Percentiles rank a stretch among this genome's conserved stretches.
Conservation (phyloP, 2,888 invertebrate species). For the Platycnemis pennipes region DNA sequence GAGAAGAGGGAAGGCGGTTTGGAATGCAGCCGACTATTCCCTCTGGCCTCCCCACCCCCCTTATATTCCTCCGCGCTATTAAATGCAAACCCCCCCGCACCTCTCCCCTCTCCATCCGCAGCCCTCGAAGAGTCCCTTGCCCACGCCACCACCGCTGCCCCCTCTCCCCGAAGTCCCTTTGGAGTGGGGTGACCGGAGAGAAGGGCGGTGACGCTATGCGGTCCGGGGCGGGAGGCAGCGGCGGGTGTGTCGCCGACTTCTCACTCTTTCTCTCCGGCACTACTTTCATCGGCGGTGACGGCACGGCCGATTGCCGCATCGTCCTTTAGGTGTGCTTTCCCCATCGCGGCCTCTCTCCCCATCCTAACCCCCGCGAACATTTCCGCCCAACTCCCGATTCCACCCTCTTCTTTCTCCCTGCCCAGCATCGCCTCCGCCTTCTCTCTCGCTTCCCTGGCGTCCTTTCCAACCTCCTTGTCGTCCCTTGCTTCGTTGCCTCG, state of each 20-base stretch:
- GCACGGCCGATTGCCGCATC: slow-evolving; percentile 45
- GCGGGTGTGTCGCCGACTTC: slow-evolving; percentile 52
- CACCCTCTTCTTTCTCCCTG: neutral
- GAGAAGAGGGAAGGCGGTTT: slow-evolving; percentile 48
- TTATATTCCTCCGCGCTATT: slow-evolving; percentile 13
- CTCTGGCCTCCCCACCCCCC: slow-evolving; percentile 12
- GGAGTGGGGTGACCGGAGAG: neutral
- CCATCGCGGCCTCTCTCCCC: neutral
- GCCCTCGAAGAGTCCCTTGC: neutral
- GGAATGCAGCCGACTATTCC: slow-evolving; percentile 57
- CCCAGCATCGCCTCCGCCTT: neutral
- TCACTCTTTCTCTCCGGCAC: slow-evolving; percentile 20
- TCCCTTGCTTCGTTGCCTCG: neutral
- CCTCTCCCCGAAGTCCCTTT: neutral
- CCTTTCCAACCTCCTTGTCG: neutral
- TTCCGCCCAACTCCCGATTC: neutral
- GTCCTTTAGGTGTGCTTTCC: slow-evolving; percentile 28
- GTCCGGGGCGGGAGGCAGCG: slow-evolving; percentile 3
- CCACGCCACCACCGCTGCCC: neutral
- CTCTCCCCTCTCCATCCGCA: neutral
- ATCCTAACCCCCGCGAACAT: neutral
- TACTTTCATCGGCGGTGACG: slow-evolving; percentile 48
- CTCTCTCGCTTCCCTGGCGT: neutral
- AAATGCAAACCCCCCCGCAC: neutral
- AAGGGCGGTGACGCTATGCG: slow-evolving; percentile 38